A percentile compares a stretch with the other conserved stretches of the same genome.
phyloP scores from a whole-genome alignment of 2,797 vertebrate species.

The Esox lucius region DNA sequence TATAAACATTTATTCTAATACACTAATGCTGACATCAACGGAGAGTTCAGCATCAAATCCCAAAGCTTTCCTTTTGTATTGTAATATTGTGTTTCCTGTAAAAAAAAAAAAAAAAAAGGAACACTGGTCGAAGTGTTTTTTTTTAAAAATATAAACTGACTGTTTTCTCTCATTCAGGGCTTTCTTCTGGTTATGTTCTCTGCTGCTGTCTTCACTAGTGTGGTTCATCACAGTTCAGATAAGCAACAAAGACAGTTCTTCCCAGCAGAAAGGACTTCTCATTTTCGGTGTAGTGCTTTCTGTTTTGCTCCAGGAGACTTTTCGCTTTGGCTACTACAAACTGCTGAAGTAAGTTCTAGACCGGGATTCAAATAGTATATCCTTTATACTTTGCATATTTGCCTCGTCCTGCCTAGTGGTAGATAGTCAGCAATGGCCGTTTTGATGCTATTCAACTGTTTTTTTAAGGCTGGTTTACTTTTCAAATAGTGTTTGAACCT shows the following conservation, averaged over 20 bases:
- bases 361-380: not conserved
- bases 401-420: not conserved
- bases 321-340: slow-evolving; percentile 75
- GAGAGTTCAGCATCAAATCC: too few species aligned
- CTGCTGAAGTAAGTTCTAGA: slow-evolving; percentile 75
- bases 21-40: too few species aligned
- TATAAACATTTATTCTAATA: not conserved
- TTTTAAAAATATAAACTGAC: not conserved
- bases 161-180: slow-evolving; percentile 53
- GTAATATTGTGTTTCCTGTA: too few species aligned
- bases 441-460: not conserved
- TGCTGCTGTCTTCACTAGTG: slow-evolving; percentile 76
- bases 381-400: not conserved
- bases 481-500: not conserved
- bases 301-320: slow-evolving; percentile 77
- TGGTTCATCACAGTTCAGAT: slow-evolving; percentile 79
- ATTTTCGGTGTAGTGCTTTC: slow-evolving; percentile 79
- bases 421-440: not conserved
- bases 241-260: slow-evolving; percentile 67
- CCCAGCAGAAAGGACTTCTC: slow-evolving; percentile 76
- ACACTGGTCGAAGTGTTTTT: too few species aligned
- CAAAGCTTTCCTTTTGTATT: not conserved
- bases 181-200: slow-evolving; percentile 79
- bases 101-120: too few species aligned
- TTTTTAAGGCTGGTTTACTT: not conserved